Base-by-base conservation (phyloP, 1,140 invertebrate species). In the Pentalonia nigronervosa region DNA sequence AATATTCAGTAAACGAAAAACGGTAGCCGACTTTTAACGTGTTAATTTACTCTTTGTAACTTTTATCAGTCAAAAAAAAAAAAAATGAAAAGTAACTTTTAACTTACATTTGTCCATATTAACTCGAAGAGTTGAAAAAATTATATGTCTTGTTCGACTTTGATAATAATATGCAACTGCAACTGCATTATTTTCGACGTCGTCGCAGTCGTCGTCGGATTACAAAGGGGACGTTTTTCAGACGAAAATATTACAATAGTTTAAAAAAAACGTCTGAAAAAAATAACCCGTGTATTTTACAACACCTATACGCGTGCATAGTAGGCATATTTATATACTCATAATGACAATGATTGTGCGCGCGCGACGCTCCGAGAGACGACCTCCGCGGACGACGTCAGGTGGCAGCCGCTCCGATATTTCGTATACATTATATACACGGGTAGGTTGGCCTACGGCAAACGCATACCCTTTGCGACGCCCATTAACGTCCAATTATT, bases 401-500 rank as follows among this genome's bases (percentile, higher is more conserved):
- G 60, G 60, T 76, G 60, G 60, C 60, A 76, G n/a, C 60, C 60
- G 60, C n/a, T 76, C 60, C 30, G 60, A n/a, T n/a, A 76, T 76
- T 30, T 17, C 11, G n/a, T 53, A 3, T 53, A 76, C n/a, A 11
- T 41, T 41, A 60, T 60, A 30, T 17, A 17, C 11, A 76, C n/a
- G n/a, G 30, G 60, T 76, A 76, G 60, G n/a, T 76, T n/a, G n/a
- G n/a, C 30, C 60, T 53, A 53, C 21, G 7, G 21, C 21, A 53
- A 20, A 21, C 7, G 4, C 23, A 53, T 14, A 53, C 50, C 60
- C 60, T 76, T 76, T 17, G 30, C 6, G 60, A 76, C 17, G 30
- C 60, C 60, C 60, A 76, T 76, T 76, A 34, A 34, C 60, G n/a
- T 76, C 60, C 60, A 76, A 76, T 76, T 76, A 76, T 76, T n/a